These are phyloP conservation scores for Drosophila neutralis DNA, from an alignment of 2,888 invertebrate genomes.

Conservation along the genomic window DNA sequence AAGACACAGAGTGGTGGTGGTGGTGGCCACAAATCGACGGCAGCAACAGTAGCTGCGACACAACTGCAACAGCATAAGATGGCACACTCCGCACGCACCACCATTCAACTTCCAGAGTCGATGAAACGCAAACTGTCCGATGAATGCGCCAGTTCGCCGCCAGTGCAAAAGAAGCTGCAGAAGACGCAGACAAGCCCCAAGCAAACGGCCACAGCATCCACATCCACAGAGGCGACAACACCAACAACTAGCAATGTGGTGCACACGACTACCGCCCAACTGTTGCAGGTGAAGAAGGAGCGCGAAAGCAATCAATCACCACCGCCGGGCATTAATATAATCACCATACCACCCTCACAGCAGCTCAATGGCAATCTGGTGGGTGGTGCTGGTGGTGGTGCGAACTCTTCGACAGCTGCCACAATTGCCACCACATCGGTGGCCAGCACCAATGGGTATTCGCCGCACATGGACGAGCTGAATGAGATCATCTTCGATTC, in stretches of 20 bases:
- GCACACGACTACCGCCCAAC: conserved; percentile 71
- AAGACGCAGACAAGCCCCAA: conserved; percentile 49
- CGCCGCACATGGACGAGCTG: conserved; percentile 81
- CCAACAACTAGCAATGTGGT: conserved; percentile 41
- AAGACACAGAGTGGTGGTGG: conserved; percentile 59
- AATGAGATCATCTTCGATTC: conserved; percentile 83
- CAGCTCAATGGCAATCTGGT: conserved; percentile 59
- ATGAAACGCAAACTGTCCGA: conserved; percentile 80
- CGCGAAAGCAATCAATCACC: conserved; percentile 64
- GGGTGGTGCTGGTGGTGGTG: conserved; percentile 45
- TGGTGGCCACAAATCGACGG: conserved; percentile 19
- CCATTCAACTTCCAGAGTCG: conserved; percentile 79
- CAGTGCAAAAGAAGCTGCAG: conserved; percentile 39
- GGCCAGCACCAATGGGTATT: conserved; percentile 80
- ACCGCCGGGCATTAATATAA: conserved; percentile 79
- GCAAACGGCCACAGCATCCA: conserved; percentile 25
- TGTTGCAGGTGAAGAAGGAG: conserved; percentile 80
- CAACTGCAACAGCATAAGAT: conserved; percentile 27
- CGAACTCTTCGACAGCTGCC: conserved; percentile 75
- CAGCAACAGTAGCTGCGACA: neutral
- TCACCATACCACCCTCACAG: conserved; percentile 79
- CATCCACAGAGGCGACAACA: conserved; percentile 38
- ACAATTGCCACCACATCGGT: conserved; percentile 76
- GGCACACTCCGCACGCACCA: conserved; percentile 54
- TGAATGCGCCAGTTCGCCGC: conserved; percentile 47